Evolutionary conservation across 2,113 vertebrate genomes (phyloP).

Genomic region (Oriolus oriolus): DNA sequence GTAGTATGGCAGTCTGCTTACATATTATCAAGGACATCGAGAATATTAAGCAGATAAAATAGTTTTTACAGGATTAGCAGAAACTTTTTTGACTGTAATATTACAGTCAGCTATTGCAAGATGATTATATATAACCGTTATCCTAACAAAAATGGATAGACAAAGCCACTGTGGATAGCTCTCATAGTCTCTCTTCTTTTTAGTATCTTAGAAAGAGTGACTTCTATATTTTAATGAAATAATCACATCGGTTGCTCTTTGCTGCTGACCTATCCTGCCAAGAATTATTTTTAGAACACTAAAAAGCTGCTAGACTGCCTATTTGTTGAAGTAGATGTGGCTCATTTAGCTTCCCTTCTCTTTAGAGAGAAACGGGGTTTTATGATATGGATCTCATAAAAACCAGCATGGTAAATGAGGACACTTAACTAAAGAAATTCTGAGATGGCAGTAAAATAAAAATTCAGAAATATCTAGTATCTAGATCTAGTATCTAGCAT

Average conservation of each 20-base stretch:
- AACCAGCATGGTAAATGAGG: neutral
- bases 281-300: neutral
- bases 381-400: neutral
- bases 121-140: neutral
- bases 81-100: slow-evolving; percentile 7
- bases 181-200: neutral
- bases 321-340: neutral
- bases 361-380: neutral
- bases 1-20: neutral
- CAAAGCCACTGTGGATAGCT: neutral
- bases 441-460: neutral
- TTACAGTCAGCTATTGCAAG: neutral
- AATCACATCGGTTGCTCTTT: neutral
- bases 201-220: neutral
- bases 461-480: neutral
- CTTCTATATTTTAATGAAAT: neutral
- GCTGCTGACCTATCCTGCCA: neutral
- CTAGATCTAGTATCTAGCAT: neutral
- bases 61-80: neutral
- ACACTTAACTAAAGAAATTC: neutral
- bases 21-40: neutral
- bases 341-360: neutral
- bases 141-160: neutral
- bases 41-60: neutral
- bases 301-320: neutral